Evolutionary conservation across 2,888 invertebrate species (phyloP).

Genomic region (Brachypalpus laphriformis): DNA sequence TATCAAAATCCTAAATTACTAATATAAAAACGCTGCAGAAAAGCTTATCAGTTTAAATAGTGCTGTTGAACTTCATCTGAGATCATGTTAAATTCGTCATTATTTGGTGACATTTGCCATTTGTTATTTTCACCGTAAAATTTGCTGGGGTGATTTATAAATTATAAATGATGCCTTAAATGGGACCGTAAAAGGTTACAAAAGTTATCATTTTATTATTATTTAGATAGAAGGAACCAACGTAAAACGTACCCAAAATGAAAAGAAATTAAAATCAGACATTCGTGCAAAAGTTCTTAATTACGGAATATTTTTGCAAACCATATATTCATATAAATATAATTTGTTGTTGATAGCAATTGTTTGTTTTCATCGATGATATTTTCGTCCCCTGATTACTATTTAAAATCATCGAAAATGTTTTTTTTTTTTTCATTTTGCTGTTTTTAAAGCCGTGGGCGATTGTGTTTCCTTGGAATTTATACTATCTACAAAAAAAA

Average conservation of each 20-base stretch:
- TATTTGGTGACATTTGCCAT: slow-evolving; percentile 27
- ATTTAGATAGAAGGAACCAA: not conserved
- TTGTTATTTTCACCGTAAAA: slow-evolving; percentile 15
- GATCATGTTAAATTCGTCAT: not conserved
- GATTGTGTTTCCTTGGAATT: not conserved
- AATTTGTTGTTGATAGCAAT: slow-evolving; percentile 1
- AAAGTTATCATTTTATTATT: slow-evolving; percentile 15
- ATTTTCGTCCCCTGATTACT: not conserved
- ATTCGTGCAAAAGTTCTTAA: not conserved
- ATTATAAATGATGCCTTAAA: not conserved
- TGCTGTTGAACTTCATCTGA: not conserved
- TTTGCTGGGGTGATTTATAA: slow-evolving; percentile 14
- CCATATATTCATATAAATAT: not conserved
- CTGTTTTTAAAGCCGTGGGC: not conserved
- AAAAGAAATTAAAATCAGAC: not conserved
- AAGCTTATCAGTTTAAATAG: not conserved
- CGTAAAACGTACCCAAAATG: not conserved
- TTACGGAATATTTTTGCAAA: not conserved
- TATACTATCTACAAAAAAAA: not conserved
- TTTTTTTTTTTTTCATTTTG: not conserved
- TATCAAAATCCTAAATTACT: not conserved
- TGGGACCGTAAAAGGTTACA: slow-evolving; percentile 9
- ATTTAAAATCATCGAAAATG: not conserved
- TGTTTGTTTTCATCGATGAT: not conserved
- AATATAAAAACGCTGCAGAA: not conserved